Evolutionary conservation across 2,888 invertebrate species (phyloP), one percentile per base, ranked within the genome.

Genomic region (Cyaniris semiargus): DNA sequence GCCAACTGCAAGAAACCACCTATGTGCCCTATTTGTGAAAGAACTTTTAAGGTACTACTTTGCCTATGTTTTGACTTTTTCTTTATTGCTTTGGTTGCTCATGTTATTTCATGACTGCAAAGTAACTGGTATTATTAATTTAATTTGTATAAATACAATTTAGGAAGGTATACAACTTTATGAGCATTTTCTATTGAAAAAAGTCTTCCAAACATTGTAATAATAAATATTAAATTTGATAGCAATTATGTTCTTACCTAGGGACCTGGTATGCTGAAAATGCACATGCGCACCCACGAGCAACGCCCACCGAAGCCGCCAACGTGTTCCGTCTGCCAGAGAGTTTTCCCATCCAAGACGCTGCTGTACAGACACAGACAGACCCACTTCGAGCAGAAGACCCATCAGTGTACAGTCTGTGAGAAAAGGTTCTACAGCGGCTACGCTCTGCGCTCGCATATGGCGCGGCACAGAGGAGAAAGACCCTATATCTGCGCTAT

Each of bases 1-100:
- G 95, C 95, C 0, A 95, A 95, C 80, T 95, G 95, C 85, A 95
- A 95, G 88, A 95, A 95, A 83, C 95, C 95, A 31, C 95, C 95
- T 1, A 95, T 94, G 87, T 95, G 95, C 83, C 90, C 92, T 21
- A 94, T 95, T 71, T 95, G 95, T 80, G 90, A 94, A 58, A 92
- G 95, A 85, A 95, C 95, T 79, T 95, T 95, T 81, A 95, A 95
- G 89, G 93, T 91, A 58, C 21, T 21, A 58, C n/a, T 58, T 58
- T 7, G 58, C 21, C 18, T 5, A 53, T 48, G 15, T 48, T 48
- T n/a, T n/a, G n/a, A n/a, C n/a, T n/a, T n/a, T n/a, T n/a, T n/a
- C n/a, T n/a, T n/a, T 48, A 48, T 15, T 15, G 15, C 13, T 48
- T 48, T 48, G 48, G 48, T 48, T 48, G 48, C 38, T 38, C 8